These are phyloP conservation scores for Unio delphinus DNA, from an alignment of 2,888 invertebrate species.

Conservation along the genomic window DNA sequence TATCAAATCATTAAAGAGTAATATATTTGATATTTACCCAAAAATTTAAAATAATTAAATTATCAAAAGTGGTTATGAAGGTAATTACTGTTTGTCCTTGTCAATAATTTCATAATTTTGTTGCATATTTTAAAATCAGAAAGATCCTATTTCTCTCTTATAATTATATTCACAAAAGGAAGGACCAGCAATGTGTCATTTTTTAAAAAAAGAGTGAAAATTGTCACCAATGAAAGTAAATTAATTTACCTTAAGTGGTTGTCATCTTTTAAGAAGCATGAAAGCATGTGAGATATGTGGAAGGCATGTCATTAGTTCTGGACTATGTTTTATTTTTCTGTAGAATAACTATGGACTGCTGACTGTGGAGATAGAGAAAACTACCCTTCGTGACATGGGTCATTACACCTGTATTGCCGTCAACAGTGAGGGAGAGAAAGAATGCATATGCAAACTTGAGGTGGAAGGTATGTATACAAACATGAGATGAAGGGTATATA, in stretches of 20 bases:
- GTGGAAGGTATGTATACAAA: slow-evolving; percentile 76
- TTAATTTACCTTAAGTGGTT: neutral
- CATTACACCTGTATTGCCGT: slow-evolving; percentile 55
- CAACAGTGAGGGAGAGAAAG: slow-evolving; percentile 57
- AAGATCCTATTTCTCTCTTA: too few relatives aligned
- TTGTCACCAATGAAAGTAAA: too few relatives aligned
- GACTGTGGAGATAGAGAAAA: slow-evolving; percentile 61
- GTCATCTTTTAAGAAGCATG: neutral
- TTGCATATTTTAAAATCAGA: too few relatives aligned
- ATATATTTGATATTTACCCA: too few relatives aligned
- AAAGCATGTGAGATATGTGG: neutral
- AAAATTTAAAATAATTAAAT: too few relatives aligned
- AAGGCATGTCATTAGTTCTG: neutral
- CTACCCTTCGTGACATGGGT: slow-evolving; percentile 52
- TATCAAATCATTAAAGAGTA: too few relatives aligned
- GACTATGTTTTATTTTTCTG: slow-evolving; percentile 10
- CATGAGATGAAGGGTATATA: neutral
- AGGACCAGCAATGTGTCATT: too few relatives aligned
- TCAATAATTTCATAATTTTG: too few relatives aligned
- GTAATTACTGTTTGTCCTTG: too few relatives aligned
- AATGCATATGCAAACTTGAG: slow-evolving; percentile 80
- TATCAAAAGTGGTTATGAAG: too few relatives aligned
- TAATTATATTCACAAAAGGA: too few relatives aligned
- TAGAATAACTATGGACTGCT: slow-evolving; percentile 64
- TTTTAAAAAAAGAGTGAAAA: too few relatives aligned